phyloP scores from a whole-genome alignment of 2,888 invertebrate species.

The Hydrotaea diabolus region DNA sequence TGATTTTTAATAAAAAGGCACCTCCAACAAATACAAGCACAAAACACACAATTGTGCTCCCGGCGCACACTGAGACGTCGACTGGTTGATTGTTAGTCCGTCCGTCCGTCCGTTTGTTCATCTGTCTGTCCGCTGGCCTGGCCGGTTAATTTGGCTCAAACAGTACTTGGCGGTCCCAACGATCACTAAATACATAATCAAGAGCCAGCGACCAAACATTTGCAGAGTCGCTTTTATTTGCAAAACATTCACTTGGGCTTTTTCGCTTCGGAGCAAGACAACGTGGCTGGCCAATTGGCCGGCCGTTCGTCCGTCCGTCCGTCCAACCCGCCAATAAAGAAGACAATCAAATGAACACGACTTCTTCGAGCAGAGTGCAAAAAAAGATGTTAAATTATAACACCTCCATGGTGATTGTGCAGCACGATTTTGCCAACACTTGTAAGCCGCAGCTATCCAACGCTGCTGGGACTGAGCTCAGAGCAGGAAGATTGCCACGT shows the following conservation, averaged over 20 bases:
- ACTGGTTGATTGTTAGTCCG: background rate
- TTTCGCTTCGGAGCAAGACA: background rate
- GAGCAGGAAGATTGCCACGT: conserved; percentile 15
- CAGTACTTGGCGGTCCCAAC: background rate
- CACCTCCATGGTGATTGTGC: conserved; percentile 68
- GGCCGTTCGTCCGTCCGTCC: background rate
- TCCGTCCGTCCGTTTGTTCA: background rate
- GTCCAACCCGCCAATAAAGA: conserved; percentile 72
- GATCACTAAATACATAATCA: conserved; percentile 30
- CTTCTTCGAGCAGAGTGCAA: conserved; percentile 50
- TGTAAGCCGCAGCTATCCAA: background rate
- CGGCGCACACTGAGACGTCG: background rate
- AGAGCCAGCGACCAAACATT: background rate
- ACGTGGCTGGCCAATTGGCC: too few relatives aligned
- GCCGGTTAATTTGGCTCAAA: background rate
- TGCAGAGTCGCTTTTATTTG: conserved; percentile 7
- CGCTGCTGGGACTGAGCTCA: background rate
- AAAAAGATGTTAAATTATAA: conserved; percentile 65
- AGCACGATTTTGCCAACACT: conserved; percentile 66
- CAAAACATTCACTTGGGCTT: conserved; percentile 3
- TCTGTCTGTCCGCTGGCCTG: background rate
- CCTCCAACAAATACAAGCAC: conserved; percentile 32
- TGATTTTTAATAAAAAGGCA: conserved; percentile 44
- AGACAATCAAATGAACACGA: conserved; percentile 74
- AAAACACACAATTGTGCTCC: conserved; percentile 39